Evolutionary conservation across 2,888 invertebrate genomes (phyloP).

Genomic region (Synanthedon formicaeformis): DNA sequence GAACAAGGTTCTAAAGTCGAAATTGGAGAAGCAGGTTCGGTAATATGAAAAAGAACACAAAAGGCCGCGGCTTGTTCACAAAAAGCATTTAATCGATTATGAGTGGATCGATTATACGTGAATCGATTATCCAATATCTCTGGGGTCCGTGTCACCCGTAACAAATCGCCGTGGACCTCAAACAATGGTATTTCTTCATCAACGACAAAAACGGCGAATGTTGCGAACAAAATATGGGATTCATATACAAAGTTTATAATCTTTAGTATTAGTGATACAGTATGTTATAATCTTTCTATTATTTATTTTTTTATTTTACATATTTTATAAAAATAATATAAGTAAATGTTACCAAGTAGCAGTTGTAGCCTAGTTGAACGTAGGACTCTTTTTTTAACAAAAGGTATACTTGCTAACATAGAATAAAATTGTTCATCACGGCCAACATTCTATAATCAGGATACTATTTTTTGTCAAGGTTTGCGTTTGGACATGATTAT

Average conservation of each 20-base stretch:
- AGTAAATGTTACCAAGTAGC: too few species aligned
- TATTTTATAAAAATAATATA: too few species aligned
- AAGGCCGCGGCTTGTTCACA: slow-evolving; percentile 39
- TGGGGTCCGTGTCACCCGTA: slow-evolving; percentile 51
- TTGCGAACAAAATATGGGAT: slow-evolving; percentile 49
- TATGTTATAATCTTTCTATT: too few species aligned
- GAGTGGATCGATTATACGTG: slow-evolving; percentile 47
- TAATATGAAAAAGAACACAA: slow-evolving; percentile 31
- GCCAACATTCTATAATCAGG: too few species aligned
- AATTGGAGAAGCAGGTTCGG: neutral
- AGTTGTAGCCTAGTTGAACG: too few species aligned
- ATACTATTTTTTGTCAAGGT: too few species aligned
- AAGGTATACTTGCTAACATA: too few species aligned
- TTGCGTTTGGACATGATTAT: too few species aligned
- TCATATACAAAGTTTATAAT: slow-evolving; percentile 27
- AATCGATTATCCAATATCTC: slow-evolving; percentile 54
- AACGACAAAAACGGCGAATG: slow-evolving; percentile 55
- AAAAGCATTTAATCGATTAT: slow-evolving; percentile 59
- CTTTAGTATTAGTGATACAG: slow-evolving; percentile 15
- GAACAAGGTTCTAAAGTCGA: neutral
- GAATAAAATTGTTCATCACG: too few species aligned
- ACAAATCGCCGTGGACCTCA: slow-evolving; percentile 44
- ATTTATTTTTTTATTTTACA: too few species aligned
- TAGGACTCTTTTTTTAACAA: too few species aligned
- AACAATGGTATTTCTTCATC: slow-evolving; percentile 65